Percentiles rank a stretch among this genome's conserved stretches.
Evolutionary conservation across 2,113 vertebrate species (phyloP).

Genomic region (Caloenas nicobarica): DNA sequence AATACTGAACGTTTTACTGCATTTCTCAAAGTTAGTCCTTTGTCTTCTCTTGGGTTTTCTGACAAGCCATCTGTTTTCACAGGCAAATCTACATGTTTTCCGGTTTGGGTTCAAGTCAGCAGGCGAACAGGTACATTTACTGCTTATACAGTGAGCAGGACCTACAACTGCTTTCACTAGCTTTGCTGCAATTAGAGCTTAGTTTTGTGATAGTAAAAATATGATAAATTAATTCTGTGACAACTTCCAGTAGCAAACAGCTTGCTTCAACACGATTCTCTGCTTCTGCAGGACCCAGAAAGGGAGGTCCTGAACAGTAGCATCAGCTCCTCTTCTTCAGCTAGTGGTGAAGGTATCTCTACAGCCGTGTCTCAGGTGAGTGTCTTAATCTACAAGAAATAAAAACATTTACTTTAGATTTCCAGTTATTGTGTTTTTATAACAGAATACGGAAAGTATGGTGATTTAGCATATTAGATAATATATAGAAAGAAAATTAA

Average conservation of each 20-base stretch:
- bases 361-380: neutral
- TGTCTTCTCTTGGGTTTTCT: neutral
- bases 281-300: neutral
- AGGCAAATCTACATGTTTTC: conserved; percentile 34
- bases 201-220: neutral
- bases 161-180: neutral
- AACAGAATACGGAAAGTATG: neutral
- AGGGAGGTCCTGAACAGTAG: neutral
- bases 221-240: neutral
- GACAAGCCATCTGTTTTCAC: neutral
- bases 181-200: neutral
- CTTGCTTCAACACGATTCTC: neutral
- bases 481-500: neutral
- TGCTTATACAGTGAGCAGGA: neutral
- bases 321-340: conserved; percentile 28
- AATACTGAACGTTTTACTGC: neutral
- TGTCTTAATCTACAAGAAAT: neutral
- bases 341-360: neutral
- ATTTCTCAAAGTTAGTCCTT: neutral
- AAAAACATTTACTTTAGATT: neutral
- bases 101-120: conserved; percentile 23
- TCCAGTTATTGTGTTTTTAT: neutral
- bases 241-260: neutral
- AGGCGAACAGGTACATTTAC: conserved; percentile 31
- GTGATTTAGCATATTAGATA: neutral